Evolutionary conservation across 2,113 vertebrate genomes (phyloP).

Genomic region (Lethenteron camtschaticum): DNA sequence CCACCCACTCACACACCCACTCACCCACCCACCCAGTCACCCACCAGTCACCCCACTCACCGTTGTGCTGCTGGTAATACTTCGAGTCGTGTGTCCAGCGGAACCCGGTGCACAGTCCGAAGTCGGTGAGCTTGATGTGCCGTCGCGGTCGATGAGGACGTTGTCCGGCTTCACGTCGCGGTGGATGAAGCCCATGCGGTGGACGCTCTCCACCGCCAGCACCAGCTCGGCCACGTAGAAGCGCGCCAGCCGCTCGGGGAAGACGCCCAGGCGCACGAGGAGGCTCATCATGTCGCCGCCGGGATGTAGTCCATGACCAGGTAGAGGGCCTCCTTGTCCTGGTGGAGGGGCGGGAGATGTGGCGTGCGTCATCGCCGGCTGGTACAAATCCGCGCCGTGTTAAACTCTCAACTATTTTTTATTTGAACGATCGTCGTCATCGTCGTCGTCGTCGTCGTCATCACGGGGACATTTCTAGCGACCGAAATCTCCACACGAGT

Average conservation of each 20-base stretch:
- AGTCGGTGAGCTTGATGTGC: slow-evolving; percentile 97
- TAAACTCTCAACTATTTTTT: no score
- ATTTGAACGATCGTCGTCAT: no score
- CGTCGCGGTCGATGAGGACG: slow-evolving; percentile 68
- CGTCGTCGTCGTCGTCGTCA: no score
- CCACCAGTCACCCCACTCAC: no score
- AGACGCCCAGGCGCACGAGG: slow-evolving; percentile 79
- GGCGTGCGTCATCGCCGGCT: no score
- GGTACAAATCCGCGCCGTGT: no score
- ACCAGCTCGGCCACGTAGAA: slow-evolving; percentile 95
- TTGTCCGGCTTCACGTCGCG: slow-evolving; percentile 98
- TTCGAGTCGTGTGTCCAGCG: slow-evolving; percentile 98
- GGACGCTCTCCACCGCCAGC: slow-evolving; percentile 88
- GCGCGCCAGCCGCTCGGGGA: slow-evolving; percentile 72
- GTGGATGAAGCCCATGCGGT: slow-evolving; percentile 99
- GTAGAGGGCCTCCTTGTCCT: slow-evolving; percentile 91
- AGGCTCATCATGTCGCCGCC: slow-evolving; percentile 99
- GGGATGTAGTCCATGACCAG: slow-evolving; percentile 99
- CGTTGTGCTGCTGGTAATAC: slow-evolving; percentile 68
- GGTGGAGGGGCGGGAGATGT: background rate
- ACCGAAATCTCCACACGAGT: no score
- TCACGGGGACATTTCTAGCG: no score
- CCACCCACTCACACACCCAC: no score
- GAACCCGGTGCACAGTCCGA: slow-evolving; percentile 90
- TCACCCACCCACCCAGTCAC: no score